Conservation (phyloP, 1,140 invertebrate species). For the Mycetomoellerius zeteki region DNA sequence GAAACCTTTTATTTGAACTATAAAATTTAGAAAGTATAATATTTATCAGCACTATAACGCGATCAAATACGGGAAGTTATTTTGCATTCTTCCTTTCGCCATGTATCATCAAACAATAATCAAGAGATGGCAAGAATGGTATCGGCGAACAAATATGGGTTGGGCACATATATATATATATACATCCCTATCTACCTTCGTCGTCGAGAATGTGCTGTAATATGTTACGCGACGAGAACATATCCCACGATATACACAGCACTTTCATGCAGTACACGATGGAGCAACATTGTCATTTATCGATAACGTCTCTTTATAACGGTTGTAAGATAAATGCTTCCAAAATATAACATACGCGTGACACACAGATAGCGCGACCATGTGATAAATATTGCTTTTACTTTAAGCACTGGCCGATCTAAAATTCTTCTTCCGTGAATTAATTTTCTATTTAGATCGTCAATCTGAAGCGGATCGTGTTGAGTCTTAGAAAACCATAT, state of each 20-base stretch:
- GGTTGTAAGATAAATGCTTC: conserved; percentile 25
- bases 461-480: not conserved
- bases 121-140: conserved; percentile 9
- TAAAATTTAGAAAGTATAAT: conserved; percentile 49
- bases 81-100: not conserved
- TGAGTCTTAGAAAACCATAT: too few relatives aligned
- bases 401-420: not conserved
- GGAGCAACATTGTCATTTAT: conserved; percentile 38
- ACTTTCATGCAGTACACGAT: conserved; percentile 2
- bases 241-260: not conserved
- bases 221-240: conserved; percentile 46
- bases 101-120: conserved; percentile 37
- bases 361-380: not conserved
- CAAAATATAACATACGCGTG: not conserved
- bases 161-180: conserved; percentile 1
- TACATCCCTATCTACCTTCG: not conserved
- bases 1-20: conserved; percentile 8
- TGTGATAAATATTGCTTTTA: not conserved
- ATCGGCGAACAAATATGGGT: not conserved
- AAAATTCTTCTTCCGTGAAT: not conserved
- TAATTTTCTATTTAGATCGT: not conserved
- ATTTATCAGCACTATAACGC: conserved; percentile 20
- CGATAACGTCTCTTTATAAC: conserved; percentile 22
- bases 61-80: conserved; percentile 33
- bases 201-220: conserved; percentile 25